A percentile compares a stretch with the other conserved stretches of the same genome.
phyloP scores from a whole-genome alignment of 2,888 invertebrate genomes.

The Orthosia incerta region DNA sequence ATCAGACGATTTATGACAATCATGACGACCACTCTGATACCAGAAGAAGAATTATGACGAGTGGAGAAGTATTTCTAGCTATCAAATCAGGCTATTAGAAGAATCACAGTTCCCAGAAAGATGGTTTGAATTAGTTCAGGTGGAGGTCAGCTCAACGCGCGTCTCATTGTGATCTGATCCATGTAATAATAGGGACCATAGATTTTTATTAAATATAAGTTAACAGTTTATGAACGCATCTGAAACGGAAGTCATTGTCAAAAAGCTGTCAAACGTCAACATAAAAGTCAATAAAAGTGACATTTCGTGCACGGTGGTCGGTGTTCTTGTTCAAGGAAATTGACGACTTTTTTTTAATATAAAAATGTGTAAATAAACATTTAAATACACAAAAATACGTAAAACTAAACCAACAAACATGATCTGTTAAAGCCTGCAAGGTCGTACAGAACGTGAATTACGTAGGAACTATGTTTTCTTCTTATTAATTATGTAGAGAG shows the following conservation, averaged over 20 bases:
- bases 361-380: conserved; percentile 43
- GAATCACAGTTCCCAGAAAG: no score
- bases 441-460: not conserved
- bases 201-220: no score
- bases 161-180: no score
- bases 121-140: no score
- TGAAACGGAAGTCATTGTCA: conserved; percentile 11
- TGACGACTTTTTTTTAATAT: conserved; percentile 9
- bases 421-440: not conserved
- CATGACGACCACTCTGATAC: no score
- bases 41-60: no score
- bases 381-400: conserved; percentile 2
- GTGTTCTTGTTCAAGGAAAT: not conserved
- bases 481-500: conserved; percentile 27
- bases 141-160: no score
- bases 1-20: no score
- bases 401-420: conserved; percentile 3
- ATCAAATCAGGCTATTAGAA: no score
- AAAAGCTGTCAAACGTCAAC: conserved; percentile 4
- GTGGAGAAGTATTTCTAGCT: no score
- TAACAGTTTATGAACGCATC: conserved; percentile 8
- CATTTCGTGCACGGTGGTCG: conserved; percentile 8
- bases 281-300: conserved; percentile 9
- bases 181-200: no score
- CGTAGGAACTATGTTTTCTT: conserved; percentile 1